Evolutionary conservation across 2,113 vertebrate genomes (phyloP), one percentile per base, ranked within the genome.

Genomic region (Glaucomys volans): DNA sequence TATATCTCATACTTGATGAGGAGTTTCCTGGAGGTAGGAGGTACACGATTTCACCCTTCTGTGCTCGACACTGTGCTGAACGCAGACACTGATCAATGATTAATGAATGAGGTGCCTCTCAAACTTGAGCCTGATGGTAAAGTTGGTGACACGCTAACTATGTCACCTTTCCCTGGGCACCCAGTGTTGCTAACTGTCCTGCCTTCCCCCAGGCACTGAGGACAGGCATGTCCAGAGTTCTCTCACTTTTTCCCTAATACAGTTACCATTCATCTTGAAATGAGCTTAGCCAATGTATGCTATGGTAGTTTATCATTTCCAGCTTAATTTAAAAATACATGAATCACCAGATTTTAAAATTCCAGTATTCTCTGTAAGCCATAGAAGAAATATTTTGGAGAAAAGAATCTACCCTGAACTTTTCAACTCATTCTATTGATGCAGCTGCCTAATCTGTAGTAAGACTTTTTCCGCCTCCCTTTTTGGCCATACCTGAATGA

Each of bases 191-290:
- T 84, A 50, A 75, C 30, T 40, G 87, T 87, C n/a, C 50, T 32
- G 47, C 18, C 17, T 75, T 50, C 22, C 47, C 54, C 28, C 32
- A 72, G 28, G 3, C 20, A 69, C 16, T n/a, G 44, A 97, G 42
- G 10, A 40, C 0, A 18, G 28, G 5, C 4, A 40, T 67, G 44
- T 64, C 30, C 42, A 72, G 6, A 77, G 82, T 72, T 37, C 42
- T 44, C 44, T 90, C 42, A 50, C 13, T 83, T 84, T 91, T 64
- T 2, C 3, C 35, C n/a, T 72, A n/a, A 87, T 1, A 28, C 5
- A 90, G 24, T 35, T n/a, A 50, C 8, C 2, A 76, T 40, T 76
- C 30, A 57, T 84, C 64, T 87, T 76, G 72, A 96, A 97, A 64
- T 72, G 4, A 93, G 62, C n/a, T 93, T n/a, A 92, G 10, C 42